These are phyloP conservation scores for Nothura maculosa DNA, from an alignment of 2,797 vertebrate genomes.

Conservation along the genomic window DNA sequence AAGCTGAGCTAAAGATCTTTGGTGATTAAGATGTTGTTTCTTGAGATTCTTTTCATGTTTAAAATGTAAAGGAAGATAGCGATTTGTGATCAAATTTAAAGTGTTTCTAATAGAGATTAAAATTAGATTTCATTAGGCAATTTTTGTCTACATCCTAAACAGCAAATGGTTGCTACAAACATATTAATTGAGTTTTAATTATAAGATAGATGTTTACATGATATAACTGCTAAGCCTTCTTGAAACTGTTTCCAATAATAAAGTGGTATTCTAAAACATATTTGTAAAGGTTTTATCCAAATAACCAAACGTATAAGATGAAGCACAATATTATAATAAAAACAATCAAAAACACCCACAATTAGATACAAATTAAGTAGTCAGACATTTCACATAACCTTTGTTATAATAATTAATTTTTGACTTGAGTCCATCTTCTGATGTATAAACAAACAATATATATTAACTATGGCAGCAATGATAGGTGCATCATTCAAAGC, in stretches of 20 bases:
- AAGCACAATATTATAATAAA: conserved; percentile 43
- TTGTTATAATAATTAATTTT: conserved; percentile 62
- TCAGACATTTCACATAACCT: conserved; percentile 15
- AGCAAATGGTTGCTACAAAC: conserved; percentile 55
- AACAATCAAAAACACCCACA: conserved; percentile 8
- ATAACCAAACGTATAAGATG: conserved; percentile 31
- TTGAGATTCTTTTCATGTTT: conserved; percentile 31
- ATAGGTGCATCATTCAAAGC: background rate
- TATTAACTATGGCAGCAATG: background rate
- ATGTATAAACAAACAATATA: background rate
- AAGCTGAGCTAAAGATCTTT: background rate
- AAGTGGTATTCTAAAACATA: conserved; percentile 20
- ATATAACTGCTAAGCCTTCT: conserved; percentile 56
- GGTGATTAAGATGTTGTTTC: background rate
- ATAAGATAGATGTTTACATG: conserved; percentile 43
- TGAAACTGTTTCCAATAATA: conserved; percentile 53
- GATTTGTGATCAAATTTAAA: conserved; percentile 51
- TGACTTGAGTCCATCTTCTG: conserved; percentile 43
- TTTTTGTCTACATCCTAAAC: conserved; percentile 41
- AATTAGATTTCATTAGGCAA: conserved; percentile 45
- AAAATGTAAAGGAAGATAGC: conserved; percentile 29
- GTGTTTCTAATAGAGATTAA: conserved; percentile 34
- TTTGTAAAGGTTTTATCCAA: conserved; percentile 30
- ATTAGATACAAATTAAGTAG: conserved; percentile 46
- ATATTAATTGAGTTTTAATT: conserved; percentile 71